Evolutionary conservation across 2,888 invertebrate species (phyloP), one percentile per base, ranked within the genome.

Genomic region (Agrenia bidenticulata): DNA sequence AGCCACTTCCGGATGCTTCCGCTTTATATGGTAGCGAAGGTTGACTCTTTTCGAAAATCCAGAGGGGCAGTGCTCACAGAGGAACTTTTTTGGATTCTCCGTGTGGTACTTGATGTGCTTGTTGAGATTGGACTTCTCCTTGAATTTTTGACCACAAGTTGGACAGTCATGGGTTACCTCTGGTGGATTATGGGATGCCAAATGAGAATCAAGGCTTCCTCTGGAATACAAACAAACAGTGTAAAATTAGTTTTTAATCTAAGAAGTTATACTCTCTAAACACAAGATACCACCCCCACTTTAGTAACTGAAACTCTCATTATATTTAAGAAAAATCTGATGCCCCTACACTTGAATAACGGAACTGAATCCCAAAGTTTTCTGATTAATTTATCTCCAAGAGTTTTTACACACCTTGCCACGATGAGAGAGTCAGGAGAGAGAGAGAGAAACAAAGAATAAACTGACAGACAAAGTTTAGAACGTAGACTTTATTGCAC

Each of bases 11-110:
- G 76, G 72, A 54, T 76, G 76, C 68, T 76, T 76, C 57, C 76
- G 61, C 60, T 74, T 74, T 50, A 71, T 69, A 59, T 76, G 76
- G 59, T 73, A 73, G 17, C 74, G 74, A 5, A 74, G 68, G 60
- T 76, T 76, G 42, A 75, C 74, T 58, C 72, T 66, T 54, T 76
- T 76, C 23, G 73, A 69, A 64, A 76, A 76, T 55, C 67, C 71
- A 68, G 72, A 73, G 13, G 73, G 66, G 60, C 76, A 76, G 56
- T 70, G 73, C n/a, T 74, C 73, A 62, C 76, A 76, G 13, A 66
- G 66, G 63, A 76, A 76, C 58, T 73, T 73, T 65, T 74, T 73
- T 21, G 72, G 72, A 62, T 64, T 67, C 58, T 73, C 73, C 61
- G 65, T 68, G 58, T 72, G 73, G 61, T 66, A 66, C 64, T 67